Evolutionary conservation across 2,113 vertebrate genomes (phyloP), one percentile per base, ranked within the genome.

Genomic region (Cardinalis cardinalis): DNA sequence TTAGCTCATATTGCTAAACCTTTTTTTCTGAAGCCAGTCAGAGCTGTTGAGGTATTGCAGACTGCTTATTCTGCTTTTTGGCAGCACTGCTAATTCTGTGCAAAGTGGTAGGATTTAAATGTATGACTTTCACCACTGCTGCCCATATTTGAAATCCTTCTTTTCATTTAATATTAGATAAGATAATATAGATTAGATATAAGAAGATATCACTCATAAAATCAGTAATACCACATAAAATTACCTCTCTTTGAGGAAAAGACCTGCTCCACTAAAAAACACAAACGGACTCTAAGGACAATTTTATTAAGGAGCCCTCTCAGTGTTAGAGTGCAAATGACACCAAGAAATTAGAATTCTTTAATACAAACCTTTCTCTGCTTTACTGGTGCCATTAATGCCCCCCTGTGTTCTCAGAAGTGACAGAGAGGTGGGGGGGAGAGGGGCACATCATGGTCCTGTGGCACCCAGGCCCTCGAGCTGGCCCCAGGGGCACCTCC

Each of bases 381-480:
- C 36, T 59, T 65, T 60, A 11, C 15, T 34, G 29, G n/a, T 59
- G 15, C 15, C 32, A 13, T 21, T 20, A 46, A 64, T 25, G 40
- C 4, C 43, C 6, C 6, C 0, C 18, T 68, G 36, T 19, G 38
- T 2, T 60, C 20, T 23, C 48, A 53, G 58, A 25, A 38, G 25
- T 66, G 44, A 14, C 1, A 24, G 34, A 48, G 51, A 14, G 12
- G 29, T 46, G 29, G 60, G 13, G 61, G 41, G 38, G 70, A 17
- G 44, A 40, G 44, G 31, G 7, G 6, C 32, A 18, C 0, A 1
- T 2, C 8, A 0, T 3, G 14, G 52, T 65, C 65, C 46, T 3
- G 13, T 14, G 60, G n/a, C 55, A 40, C 64, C 43, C 46, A 19
- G 44, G 21, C 19, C 2, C 8, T 12, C 0, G 1, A 2, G 6